These are phyloP conservation scores for Pterophyllum scalare DNA, from an alignment of 2,113 vertebrate species.

Conservation along the genomic window DNA sequence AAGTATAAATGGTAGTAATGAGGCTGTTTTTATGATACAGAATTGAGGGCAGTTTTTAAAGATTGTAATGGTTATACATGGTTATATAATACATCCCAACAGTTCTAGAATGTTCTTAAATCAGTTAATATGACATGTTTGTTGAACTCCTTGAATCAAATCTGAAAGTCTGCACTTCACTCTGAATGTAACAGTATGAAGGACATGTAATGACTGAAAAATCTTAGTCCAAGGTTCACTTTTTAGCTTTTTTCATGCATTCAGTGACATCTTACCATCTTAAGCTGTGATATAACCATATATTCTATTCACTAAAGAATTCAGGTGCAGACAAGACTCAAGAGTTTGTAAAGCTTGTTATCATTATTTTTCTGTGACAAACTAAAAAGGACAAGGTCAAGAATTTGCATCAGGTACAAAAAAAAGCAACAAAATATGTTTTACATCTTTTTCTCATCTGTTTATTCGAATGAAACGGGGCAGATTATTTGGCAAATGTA, in stretches of 20 bases:
- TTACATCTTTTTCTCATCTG: background rate
- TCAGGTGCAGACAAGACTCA: background rate
- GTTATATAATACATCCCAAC: too few species aligned
- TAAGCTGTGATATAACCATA: background rate
- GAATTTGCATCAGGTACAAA: background rate
- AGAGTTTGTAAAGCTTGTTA: background rate
- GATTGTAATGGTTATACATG: too few species aligned
- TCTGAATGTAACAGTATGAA: background rate
- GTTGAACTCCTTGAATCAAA: background rate
- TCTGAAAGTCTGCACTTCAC: background rate
- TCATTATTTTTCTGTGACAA: background rate
- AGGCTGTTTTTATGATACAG: too few species aligned
- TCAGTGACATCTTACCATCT: background rate
- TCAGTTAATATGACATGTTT: background rate
- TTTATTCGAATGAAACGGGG: background rate
- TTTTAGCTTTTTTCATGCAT: background rate
- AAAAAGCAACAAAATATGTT: background rate
- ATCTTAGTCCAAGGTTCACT: background rate
- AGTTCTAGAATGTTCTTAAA: too few species aligned
- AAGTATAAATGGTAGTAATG: too few species aligned
- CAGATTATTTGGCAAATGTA: background rate
- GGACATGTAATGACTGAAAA: background rate
- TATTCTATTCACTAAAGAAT: background rate
- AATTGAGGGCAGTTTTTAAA: too few species aligned
- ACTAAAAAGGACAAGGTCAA: background rate